A percentile compares a stretch with the other conserved stretches of the same genome.
These are phyloP conservation scores for Nipponacmea schrenckii DNA, from an alignment of 2,888 invertebrate species.

Conservation along the genomic window DNA sequence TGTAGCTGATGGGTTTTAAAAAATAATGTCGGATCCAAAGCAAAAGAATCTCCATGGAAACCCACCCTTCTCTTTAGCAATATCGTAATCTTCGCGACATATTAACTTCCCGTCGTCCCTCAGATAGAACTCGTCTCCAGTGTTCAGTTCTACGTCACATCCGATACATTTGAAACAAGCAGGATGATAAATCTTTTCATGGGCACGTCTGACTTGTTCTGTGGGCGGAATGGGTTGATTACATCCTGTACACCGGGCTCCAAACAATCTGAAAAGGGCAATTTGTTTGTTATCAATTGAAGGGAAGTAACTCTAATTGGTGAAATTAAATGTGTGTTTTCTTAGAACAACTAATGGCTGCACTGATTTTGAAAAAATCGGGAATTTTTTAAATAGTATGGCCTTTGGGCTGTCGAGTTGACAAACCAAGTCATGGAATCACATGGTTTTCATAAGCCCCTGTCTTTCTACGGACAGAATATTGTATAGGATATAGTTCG, in stretches of 20 bases:
- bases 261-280: slow-evolving; percentile 87
- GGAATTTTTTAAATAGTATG: too few species aligned
- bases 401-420: too few species aligned
- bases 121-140: slow-evolving; percentile 96
- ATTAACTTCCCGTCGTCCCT: slow-evolving; percentile 97
- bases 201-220: slow-evolving; percentile 91
- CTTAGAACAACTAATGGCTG: too few species aligned
- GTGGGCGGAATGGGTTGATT: slow-evolving; percentile 94
- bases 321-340: too few species aligned
- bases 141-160: slow-evolving; percentile 90
- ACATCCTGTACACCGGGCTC: slow-evolving; percentile 96
- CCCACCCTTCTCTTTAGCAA: slow-evolving; percentile 14
- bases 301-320: too few species aligned
- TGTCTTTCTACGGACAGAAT: too few species aligned
- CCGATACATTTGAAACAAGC: slow-evolving; percentile 67
- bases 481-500: too few species aligned
- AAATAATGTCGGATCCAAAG: background rate
- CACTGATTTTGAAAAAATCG: too few species aligned
- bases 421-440: too few species aligned
- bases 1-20: background rate
- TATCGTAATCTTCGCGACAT: slow-evolving; percentile 94
- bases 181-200: slow-evolving; percentile 83
- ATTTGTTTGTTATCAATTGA: too few species aligned
- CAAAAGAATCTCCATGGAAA: too few species aligned
- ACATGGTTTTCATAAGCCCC: too few species aligned